Conservation (phyloP, 2,888 invertebrate genomes). For the Coelopa pilipes region DNA sequence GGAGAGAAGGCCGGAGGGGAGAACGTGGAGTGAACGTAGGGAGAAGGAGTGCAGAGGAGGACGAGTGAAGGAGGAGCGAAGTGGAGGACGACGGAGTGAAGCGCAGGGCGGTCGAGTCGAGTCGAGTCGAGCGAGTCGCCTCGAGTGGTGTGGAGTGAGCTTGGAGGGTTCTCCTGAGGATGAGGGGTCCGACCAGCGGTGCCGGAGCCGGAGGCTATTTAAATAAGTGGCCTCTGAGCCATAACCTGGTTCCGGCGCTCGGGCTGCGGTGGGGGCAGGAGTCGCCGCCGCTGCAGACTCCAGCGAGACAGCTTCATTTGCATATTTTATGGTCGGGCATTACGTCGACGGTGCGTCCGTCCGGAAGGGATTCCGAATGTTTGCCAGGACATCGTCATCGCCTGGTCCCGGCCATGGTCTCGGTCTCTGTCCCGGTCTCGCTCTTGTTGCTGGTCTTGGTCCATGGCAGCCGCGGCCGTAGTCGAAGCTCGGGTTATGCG, state of each 20-base stretch:
- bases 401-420: no score
- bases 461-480: not conserved
- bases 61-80: conserved; percentile 2
- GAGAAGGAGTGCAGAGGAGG: not conserved
- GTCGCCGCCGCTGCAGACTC: conserved; percentile 26
- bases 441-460: no score
- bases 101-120: no score
- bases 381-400: conserved; percentile 22
- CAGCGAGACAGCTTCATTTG: conserved; percentile 49
- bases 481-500: no score
- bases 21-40: conserved; percentile 1
- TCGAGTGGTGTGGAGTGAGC: not conserved
- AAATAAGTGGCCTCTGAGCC: conserved; percentile 35
- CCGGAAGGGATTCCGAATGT: conserved; percentile 41
- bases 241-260: conserved; percentile 31
- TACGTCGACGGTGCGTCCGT: conserved; percentile 41
- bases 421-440: no score
- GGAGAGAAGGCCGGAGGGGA: not conserved
- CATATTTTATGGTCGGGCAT: conserved; percentile 48
- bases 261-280: not conserved
- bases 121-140: not conserved
- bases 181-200: conserved; percentile 38
- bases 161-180: not conserved
- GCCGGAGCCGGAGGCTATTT: conserved; percentile 35
- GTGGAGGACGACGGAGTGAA: not conserved